Percentiles rank a stretch among this genome's conserved stretches.
Evolutionary conservation across 2,797 vertebrate genomes (phyloP).

Genomic region (Eupleurogrammus muticus): DNA sequence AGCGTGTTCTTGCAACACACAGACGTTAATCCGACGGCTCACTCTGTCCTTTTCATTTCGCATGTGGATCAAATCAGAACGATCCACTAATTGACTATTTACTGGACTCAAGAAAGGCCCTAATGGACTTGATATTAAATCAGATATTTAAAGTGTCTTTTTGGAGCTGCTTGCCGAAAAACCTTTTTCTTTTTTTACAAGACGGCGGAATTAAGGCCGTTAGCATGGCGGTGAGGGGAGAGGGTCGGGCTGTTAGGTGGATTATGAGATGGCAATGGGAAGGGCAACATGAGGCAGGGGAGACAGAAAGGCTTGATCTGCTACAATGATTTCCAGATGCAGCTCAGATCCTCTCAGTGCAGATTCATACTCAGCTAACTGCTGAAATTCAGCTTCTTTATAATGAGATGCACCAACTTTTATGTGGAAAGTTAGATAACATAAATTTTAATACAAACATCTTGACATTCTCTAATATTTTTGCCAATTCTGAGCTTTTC

Average conservation of each 20-base stretch:
- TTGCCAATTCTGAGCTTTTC: too few relatives aligned
- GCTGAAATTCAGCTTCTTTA: slow-evolving; percentile 77
- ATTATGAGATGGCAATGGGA: slow-evolving; percentile 88
- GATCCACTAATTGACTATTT: slow-evolving; percentile 99
- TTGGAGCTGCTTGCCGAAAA: slow-evolving; percentile 89
- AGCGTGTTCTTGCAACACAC: slow-evolving; percentile 32
- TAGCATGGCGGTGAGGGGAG: slow-evolving; percentile 84
- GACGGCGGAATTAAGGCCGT: slow-evolving; percentile 92
- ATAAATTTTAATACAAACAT: slow-evolving; percentile 65
- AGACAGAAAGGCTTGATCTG: slow-evolving; percentile 85
- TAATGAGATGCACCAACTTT: slow-evolving; percentile 84
- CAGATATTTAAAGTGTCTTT: slow-evolving; percentile 95
- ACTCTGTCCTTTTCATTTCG: slow-evolving; percentile 69
- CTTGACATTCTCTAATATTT: too few relatives aligned
- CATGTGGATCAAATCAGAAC: slow-evolving; percentile 99
- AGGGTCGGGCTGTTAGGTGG: slow-evolving; percentile 82
- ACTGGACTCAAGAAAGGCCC: slow-evolving; percentile 92
- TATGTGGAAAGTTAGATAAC: slow-evolving; percentile 85
- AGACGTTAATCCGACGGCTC: slow-evolving; percentile 37
- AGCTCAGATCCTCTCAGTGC: slow-evolving; percentile 73
- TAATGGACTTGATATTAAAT: slow-evolving; percentile 99
- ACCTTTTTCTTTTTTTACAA: slow-evolving; percentile 90
- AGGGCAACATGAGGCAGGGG: slow-evolving; percentile 83
- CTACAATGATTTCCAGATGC: slow-evolving; percentile 94
- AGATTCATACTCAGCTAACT: slow-evolving; percentile 74